Evolutionary conservation across 1,140 invertebrate genomes (phyloP).

Genomic region (Drosophila micromelanica): DNA sequence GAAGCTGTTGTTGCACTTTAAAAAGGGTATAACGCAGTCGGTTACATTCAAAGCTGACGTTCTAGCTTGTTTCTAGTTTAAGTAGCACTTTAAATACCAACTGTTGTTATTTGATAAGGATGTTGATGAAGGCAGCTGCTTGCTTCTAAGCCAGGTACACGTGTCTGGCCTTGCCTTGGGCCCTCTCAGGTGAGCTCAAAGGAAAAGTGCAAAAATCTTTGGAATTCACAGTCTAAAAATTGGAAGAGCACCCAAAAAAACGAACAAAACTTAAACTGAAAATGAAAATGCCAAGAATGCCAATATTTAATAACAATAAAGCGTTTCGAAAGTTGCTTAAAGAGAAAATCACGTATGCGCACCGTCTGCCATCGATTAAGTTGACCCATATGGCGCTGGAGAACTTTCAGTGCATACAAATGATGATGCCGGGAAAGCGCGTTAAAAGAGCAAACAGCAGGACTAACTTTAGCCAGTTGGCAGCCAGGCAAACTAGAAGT

Average conservation of each 20-base stretch:
- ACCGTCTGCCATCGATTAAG: slow-evolving; percentile 49
- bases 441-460: neutral
- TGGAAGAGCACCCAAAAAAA: no score
- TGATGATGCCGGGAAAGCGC: slow-evolving; percentile 28
- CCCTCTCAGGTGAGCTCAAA: neutral
- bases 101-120: neutral
- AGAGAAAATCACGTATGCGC: slow-evolving; percentile 49
- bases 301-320: slow-evolving; percentile 21
- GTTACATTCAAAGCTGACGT: no score
- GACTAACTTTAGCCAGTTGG: slow-evolving; percentile 45
- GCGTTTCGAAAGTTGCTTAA: slow-evolving; percentile 23
- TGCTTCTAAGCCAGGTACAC: neutral
- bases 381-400: slow-evolving; percentile 39
- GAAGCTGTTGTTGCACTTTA: no score
- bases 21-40: no score
- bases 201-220: neutral
- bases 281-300: neutral
- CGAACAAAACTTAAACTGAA: neutral
- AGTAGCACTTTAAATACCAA: slow-evolving; percentile 1
- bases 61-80: neutral
- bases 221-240: neutral
- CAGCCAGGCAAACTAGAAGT: slow-evolving; percentile 23
- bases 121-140: neutral
- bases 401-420: slow-evolving; percentile 52
- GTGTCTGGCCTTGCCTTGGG: neutral